Conservation (phyloP, 2,888 invertebrate species). For the Melikaiella ostensackeni region DNA sequence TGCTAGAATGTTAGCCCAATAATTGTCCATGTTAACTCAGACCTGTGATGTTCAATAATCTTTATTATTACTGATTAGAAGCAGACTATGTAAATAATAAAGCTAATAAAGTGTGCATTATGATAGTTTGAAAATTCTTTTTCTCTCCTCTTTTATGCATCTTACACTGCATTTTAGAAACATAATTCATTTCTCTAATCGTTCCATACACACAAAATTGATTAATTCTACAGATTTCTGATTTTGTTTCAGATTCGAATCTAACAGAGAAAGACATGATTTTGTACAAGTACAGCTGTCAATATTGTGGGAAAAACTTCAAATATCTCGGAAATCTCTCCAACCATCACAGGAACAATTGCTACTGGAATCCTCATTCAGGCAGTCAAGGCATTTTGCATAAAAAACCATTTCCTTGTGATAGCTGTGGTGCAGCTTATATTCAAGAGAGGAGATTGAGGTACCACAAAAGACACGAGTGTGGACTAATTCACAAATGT, state of each 20-base stretch:
- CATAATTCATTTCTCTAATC: not conserved
- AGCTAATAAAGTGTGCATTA: not conserved
- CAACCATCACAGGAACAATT: not conserved
- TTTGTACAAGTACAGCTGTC: not conserved
- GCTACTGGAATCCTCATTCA: not conserved
- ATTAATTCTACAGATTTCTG: not conserved
- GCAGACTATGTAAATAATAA: not conserved
- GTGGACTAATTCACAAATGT: not conserved
- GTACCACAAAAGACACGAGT: not conserved
- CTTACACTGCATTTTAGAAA: not conserved
- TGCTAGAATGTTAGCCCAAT: too few relatives aligned
- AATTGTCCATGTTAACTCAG: too few relatives aligned
- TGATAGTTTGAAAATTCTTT: not conserved
- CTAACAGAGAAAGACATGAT: not conserved
- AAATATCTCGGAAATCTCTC: not conserved
- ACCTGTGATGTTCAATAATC: too few relatives aligned
- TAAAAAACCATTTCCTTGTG: conserved; percentile 2
- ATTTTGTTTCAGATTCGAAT: not conserved
- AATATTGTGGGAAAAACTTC: not conserved
- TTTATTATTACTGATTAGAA: too few relatives aligned
- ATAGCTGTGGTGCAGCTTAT: not conserved
- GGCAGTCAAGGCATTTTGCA: not conserved
- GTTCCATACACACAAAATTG: not conserved
- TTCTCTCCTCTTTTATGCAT: conserved; percentile 30
- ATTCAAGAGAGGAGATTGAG: not conserved